Base-by-base conservation (phyloP, 2,888 invertebrate genomes). In the Phyllotreta striolata region DNA sequence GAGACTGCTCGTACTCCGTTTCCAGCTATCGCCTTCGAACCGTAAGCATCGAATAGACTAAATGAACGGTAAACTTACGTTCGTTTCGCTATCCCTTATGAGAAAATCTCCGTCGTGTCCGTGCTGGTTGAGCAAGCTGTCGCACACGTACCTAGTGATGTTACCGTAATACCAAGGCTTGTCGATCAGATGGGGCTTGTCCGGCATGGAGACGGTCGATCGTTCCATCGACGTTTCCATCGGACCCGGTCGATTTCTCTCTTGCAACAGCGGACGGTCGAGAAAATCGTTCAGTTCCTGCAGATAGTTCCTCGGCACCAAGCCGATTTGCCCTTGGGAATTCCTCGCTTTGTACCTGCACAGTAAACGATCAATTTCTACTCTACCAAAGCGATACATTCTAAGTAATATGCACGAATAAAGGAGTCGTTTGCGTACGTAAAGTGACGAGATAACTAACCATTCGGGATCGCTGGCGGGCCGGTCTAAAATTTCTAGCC, bases 91-190 rank as follows among this genome's bases (percentile, higher is more conserved):
- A 85, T 98, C 98, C 74, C 99, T 86, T 77, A 99, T 96, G 79
- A 99, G 90, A 86, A 96, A 99, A 85, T 99, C 98, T 8, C 99
- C 99, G 83, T 98, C 96, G 79, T 93, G 92, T 12, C 96, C 99
- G 81, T 93, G 92, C 80, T 94, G 92, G 85, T 95, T 95, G 80
- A 99, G 89, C 81, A 98, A 87, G 76, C 91, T 90, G 85, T 99
- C 98, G 86, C 98, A 98, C 83, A 98, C 96, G 75, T 93, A 92
- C 77, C 99, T 89, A 51, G 97, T 92, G 79, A 99, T 93, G 81
- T 91, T 91, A 65, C 99, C 99, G 84, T 92, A 98, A 84, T 98
- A 99, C 99, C 98, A 99, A 49, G 93, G 91, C 84, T 95, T 94
- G 40, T 91, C 91, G 67, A 88, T 85, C 70, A 90, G 84, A 79